Percentiles rank a stretch among this genome's conserved stretches.
phyloP scores from a whole-genome alignment of 2,797 vertebrate genomes.

The Vespertilio murinus region DNA sequence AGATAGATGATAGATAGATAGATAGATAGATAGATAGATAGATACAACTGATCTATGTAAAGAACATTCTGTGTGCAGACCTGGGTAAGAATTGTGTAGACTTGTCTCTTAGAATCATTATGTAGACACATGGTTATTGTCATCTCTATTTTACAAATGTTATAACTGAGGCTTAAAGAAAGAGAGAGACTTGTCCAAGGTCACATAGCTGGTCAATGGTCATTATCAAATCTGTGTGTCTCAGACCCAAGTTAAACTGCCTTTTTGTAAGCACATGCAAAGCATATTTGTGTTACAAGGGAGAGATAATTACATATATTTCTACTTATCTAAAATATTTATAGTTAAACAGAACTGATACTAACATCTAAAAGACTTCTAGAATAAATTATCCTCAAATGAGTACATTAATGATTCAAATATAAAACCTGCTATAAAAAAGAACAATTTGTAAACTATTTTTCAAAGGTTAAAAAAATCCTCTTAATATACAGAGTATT shows the following conservation, averaged over 20 bases:
- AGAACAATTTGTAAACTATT: slow-evolving; percentile 73
- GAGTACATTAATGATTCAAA: slow-evolving; percentile 72
- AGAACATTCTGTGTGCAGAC: neutral
- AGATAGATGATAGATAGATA: neutral
- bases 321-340: slow-evolving; percentile 58
- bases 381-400: slow-evolving; percentile 67
- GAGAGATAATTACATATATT: slow-evolving; percentile 23
- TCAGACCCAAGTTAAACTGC: neutral
- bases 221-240: neutral
- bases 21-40: neutral
- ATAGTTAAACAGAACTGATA: slow-evolving; percentile 9
- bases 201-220: neutral
- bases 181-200: neutral
- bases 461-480: slow-evolving; percentile 73
- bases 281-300: neutral
- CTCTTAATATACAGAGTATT: slow-evolving; percentile 68
- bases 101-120: neutral
- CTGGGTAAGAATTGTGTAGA: neutral
- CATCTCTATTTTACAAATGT: neutral
- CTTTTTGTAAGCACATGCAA: neutral
- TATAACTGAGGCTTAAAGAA: neutral
- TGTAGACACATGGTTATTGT: neutral
- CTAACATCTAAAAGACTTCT: slow-evolving; percentile 54
- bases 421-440: slow-evolving; percentile 61
- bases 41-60: neutral